These are phyloP conservation scores for Heteropelma amictum DNA, from an alignment of 2,888 invertebrate genomes.

Conservation along the genomic window DNA sequence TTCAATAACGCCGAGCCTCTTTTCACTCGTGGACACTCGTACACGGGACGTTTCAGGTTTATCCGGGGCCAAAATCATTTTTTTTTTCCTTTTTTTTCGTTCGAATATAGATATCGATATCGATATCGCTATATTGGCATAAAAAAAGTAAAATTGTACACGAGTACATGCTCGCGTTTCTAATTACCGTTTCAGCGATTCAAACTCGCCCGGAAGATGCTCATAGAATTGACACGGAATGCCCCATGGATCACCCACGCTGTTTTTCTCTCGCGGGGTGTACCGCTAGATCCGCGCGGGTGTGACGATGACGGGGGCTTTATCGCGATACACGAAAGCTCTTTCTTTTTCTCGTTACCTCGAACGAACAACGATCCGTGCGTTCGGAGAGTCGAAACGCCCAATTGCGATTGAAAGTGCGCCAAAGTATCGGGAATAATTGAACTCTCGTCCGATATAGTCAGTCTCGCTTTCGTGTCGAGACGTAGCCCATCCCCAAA, in stretches of 20 bases:
- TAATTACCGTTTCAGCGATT: too few species aligned
- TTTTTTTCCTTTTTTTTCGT: too few species aligned
- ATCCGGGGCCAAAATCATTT: too few species aligned
- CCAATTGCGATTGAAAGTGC: slow-evolving; percentile 37
- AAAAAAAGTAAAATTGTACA: too few species aligned
- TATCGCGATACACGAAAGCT: neutral
- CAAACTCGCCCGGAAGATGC: too few species aligned
- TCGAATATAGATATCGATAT: too few species aligned
- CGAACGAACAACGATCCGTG: slow-evolving; percentile 16
- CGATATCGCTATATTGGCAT: too few species aligned
- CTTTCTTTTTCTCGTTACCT: neutral
- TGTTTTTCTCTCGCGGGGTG: slow-evolving; percentile 52
- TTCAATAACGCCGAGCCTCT: slow-evolving; percentile 28
- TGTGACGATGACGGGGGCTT: slow-evolving; percentile 52
- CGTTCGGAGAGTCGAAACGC: slow-evolving; percentile 34
- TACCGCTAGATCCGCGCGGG: slow-evolving; percentile 28
- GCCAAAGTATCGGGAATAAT: slow-evolving; percentile 28
- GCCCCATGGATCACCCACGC: slow-evolving; percentile 65
- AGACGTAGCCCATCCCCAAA: slow-evolving; percentile 49
- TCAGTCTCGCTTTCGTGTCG: too few species aligned
- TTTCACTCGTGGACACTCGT: neutral
- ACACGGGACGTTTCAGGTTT: slow-evolving; percentile 62
- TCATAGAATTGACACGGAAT: too few species aligned
- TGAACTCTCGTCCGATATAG: slow-evolving; percentile 40
- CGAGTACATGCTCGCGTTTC: too few species aligned